These are phyloP conservation scores for Iselma pallidipennis DNA, from an alignment of 2,888 invertebrate genomes.

Conservation along the genomic window DNA sequence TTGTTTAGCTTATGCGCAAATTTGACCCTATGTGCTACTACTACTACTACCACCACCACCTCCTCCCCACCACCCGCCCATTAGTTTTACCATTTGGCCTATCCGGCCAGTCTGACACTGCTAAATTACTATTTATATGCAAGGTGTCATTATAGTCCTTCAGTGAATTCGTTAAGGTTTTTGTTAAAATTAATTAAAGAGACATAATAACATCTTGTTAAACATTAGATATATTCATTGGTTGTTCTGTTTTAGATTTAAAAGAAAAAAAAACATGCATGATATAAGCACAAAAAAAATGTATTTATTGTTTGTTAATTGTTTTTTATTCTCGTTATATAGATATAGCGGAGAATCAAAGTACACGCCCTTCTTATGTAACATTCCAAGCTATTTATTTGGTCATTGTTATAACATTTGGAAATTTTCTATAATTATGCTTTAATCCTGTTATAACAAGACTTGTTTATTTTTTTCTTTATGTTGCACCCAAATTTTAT, in stretches of 20 bases:
- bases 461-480: neutral
- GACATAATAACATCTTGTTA: neutral
- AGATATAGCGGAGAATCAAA: neutral
- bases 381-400: neutral
- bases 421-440: constrained; percentile 1
- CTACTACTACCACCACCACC: no score
- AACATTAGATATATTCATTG: neutral
- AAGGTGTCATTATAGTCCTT: neutral
- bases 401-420: neutral
- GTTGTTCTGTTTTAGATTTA: neutral
- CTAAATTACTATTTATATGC: neutral
- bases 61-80: no score
- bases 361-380: neutral
- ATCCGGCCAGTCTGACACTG: no score
- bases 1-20: no score
- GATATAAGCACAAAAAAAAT: neutral
- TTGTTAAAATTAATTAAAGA: neutral
- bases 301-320: neutral
- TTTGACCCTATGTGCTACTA: no score
- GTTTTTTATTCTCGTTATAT: no score
- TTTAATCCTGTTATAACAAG: neutral
- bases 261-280: neutral
- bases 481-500: neutral
- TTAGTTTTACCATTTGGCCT: no score
- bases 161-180: neutral